Conservation (phyloP, 2,113 vertebrate genomes). For the Diadophis punctatus region DNA sequence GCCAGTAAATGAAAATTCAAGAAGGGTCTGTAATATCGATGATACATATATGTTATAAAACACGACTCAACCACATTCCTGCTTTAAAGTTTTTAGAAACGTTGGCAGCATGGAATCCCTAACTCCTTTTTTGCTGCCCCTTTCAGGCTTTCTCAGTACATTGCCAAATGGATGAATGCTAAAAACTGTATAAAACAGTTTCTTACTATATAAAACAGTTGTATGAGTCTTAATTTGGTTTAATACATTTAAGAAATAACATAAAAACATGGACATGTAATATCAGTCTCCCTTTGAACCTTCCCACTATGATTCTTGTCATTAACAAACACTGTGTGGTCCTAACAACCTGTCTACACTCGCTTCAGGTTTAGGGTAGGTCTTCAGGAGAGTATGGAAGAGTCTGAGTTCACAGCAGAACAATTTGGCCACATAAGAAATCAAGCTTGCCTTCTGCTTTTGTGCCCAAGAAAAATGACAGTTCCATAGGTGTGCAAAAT, state of each 20-base stretch:
- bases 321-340: not conserved
- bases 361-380: not conserved
- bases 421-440: not conserved
- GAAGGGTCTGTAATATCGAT: not conserved
- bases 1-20: not conserved
- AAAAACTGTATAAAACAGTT: not conserved
- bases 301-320: not conserved
- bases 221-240: not conserved
- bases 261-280: not conserved
- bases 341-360: not conserved
- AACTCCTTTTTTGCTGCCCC: not conserved
- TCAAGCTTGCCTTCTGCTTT: not conserved
- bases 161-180: not conserved
- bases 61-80: not conserved
- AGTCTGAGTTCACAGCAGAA: not conserved
- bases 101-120: not conserved
- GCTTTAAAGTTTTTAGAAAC: not conserved
- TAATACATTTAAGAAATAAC: not conserved
- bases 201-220: not conserved
- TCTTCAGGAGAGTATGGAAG: not conserved
- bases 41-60: not conserved
- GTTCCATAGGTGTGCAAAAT: not conserved
- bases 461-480: not conserved
- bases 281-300: not conserved
- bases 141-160: not conserved